These are phyloP conservation scores for Priocnemis perturbator DNA, from an alignment of 2,888 invertebrate species.

Conservation along the genomic window DNA sequence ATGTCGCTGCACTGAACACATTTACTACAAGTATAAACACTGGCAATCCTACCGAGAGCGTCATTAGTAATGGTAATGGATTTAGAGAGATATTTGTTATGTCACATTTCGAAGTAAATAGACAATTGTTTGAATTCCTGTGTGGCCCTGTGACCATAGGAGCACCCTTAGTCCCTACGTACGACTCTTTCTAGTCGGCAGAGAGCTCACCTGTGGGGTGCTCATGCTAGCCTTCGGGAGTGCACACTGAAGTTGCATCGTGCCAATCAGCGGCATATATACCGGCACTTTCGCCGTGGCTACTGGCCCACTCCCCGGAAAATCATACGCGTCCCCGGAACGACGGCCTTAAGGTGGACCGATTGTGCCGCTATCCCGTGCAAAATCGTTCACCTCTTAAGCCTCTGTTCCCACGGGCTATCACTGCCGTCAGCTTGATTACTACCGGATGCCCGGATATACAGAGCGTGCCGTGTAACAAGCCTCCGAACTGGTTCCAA, in stretches of 20 bases:
- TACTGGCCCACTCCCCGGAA: conserved; percentile 64
- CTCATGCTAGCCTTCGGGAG: conserved; percentile 67
- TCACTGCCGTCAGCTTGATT: conserved; percentile 32
- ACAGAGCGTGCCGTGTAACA: too few species aligned
- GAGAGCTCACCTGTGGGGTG: conserved; percentile 68
- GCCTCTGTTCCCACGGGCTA: conserved; percentile 58
- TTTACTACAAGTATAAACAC: too few species aligned
- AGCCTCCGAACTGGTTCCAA: too few species aligned
- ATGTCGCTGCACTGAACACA: too few species aligned
- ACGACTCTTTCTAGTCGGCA: not conserved
- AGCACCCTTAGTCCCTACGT: too few species aligned
- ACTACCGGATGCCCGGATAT: conserved; percentile 49
- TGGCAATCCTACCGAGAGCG: too few species aligned
- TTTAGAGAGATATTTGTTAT: too few species aligned
- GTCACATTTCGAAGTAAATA: too few species aligned
- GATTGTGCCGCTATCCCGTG: conserved; percentile 44
- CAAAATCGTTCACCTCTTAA: conserved; percentile 34
- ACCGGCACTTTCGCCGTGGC: conserved; percentile 71
- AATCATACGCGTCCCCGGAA: conserved; percentile 57
- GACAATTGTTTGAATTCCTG: too few species aligned
- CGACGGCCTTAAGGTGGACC: conserved; percentile 50
- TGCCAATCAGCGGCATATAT: conserved; percentile 72
- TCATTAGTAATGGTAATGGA: too few species aligned
- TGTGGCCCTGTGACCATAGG: too few species aligned
- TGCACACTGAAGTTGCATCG: conserved; percentile 68